These are phyloP conservation scores for Pristionchus maxplancki DNA, from an alignment of 2,888 invertebrate species.

Conservation along the genomic window DNA sequence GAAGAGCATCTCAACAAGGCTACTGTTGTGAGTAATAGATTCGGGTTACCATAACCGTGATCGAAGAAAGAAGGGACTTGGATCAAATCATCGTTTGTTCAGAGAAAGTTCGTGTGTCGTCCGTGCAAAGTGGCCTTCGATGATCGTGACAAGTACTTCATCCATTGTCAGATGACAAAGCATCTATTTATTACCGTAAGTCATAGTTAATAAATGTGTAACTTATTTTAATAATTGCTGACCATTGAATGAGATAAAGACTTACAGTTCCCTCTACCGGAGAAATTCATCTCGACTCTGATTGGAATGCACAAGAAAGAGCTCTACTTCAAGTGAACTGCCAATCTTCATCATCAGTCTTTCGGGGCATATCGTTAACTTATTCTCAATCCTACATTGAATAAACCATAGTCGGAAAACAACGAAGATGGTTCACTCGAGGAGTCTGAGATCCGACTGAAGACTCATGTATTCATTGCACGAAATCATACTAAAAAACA, in stretches of 20 bases:
- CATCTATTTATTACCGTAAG: not conserved
- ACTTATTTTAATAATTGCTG: no score
- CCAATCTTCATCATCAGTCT: not conserved
- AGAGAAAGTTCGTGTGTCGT: constrained; percentile 15
- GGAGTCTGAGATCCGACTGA: not conserved
- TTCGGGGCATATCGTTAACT: not conserved
- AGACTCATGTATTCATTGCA: no score
- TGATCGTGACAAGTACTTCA: not conserved
- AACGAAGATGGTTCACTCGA: not conserved
- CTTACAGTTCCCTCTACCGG: not conserved
- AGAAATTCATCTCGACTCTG: not conserved
- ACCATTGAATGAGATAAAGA: not conserved
- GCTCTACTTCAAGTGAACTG: not conserved
- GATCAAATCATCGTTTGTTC: not conserved
- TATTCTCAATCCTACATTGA: not conserved
- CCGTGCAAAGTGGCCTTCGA: not conserved
- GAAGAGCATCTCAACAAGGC: not conserved
- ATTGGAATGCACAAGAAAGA: constrained; percentile 17
- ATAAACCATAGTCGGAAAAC: not conserved
- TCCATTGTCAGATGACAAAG: not conserved
- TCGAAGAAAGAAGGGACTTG: not conserved
- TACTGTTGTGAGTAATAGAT: not conserved
- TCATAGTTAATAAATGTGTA: no score
- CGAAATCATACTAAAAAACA: no score
- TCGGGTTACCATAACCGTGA: no score